These are phyloP conservation scores for Aporophyla nigra DNA, from an alignment of 2,888 invertebrate species.

Conservation along the genomic window DNA sequence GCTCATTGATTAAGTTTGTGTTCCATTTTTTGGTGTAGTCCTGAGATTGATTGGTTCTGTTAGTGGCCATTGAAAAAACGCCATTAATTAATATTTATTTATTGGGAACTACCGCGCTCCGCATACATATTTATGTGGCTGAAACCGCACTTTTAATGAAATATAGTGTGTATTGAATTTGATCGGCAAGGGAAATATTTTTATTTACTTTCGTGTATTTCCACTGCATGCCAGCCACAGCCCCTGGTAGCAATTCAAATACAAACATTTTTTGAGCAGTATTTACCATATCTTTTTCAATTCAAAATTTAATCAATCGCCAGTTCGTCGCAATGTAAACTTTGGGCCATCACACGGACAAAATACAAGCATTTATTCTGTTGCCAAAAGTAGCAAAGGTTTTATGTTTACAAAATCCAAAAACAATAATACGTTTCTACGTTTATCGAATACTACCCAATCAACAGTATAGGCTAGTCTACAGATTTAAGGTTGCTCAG, in stretches of 20 bases:
- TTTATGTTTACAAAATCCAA: background rate
- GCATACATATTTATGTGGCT: slow-evolving; percentile 24
- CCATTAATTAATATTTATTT: slow-evolving; percentile 61
- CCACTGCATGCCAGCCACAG: background rate
- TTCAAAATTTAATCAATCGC: background rate
- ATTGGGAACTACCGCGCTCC: slow-evolving; percentile 28
- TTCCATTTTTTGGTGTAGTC: slow-evolving; percentile 76
- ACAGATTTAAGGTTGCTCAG: no score
- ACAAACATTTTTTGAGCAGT: background rate
- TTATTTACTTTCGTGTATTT: slow-evolving; percentile 10
- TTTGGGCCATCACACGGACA: background rate
- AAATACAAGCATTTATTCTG: background rate
- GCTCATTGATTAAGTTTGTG: slow-evolving; percentile 82
- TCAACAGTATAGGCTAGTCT: no score
- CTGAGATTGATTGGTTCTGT: slow-evolving; percentile 76
- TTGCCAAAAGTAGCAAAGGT: background rate
- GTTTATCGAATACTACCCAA: background rate
- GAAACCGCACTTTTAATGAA: slow-evolving; percentile 39
- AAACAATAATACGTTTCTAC: background rate
- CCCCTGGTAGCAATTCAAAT: background rate
- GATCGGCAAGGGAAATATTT: slow-evolving; percentile 11
- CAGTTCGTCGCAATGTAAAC: background rate
- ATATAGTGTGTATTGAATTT: slow-evolving; percentile 34
- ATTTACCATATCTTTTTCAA: background rate
- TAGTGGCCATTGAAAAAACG: slow-evolving; percentile 62